Base-by-base conservation (phyloP, 2,797 vertebrate genomes). In the Coregonus sp. region DNA sequence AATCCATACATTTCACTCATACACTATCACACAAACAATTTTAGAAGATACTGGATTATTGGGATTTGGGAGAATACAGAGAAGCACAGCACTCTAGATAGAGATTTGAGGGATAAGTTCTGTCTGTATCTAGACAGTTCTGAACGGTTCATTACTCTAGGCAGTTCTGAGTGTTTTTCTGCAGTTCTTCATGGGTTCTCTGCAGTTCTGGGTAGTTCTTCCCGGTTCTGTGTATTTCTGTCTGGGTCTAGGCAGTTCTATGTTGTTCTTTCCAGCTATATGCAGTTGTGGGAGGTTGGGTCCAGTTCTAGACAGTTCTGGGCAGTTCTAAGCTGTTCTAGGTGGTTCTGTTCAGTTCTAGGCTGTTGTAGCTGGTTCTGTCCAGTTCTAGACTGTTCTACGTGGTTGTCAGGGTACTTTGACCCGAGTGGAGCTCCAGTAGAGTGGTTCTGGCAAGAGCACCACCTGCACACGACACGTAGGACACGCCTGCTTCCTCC, bases 401-500 rank as follows among this genome's bases (percentile, higher is more conserved):
- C 61, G 25, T 51, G 72, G 51, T 5, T 35, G 3, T 87, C 77
- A 88, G 80, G 84, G 93, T n/a, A 93, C 91, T 82, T 90, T 91
- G 69, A 91, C 86, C 68, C 81, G 7, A 16, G 88, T 78, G 67
- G 87, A 90, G 70, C 72, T 92, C 86, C 91, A 90, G 89, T 89
- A 82, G 35, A 86, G 77, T 1, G 89, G 84, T 59, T 92, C 89
- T 1, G 92, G 88, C 59, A 87, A 75, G 37, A 79, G 78, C 73
- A 93, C 84, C 74, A 93, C 84, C 56, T 91, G 91, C 1, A 92
- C 83, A 1, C 69, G 73, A 74, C 85, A 93, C 0, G 89, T 91
- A 0, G 92, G 91, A 80, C 92, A 91, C 1, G 74, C 75, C 86
- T 89, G 82, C 70, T 94, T 94, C 78, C 87, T 92, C 90, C 93